Evolutionary conservation across 2,113 vertebrate genomes (phyloP), one percentile per base, ranked within the genome.

Genomic region (Plecotus auritus): DNA sequence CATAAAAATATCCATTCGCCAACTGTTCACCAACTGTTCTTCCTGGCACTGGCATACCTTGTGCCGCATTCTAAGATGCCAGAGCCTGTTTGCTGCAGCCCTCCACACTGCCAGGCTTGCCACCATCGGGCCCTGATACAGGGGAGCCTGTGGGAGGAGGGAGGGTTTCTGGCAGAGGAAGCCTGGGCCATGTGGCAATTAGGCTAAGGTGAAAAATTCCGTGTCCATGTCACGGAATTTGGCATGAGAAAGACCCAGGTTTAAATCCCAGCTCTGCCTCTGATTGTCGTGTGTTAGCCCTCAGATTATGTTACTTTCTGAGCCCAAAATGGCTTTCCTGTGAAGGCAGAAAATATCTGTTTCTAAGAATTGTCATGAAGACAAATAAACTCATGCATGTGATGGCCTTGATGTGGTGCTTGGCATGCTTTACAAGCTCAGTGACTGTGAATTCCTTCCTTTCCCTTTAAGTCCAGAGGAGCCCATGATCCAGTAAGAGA

Each of bases 1-100:
- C 97, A 98, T 98, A 98, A 98, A 98, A 98, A 98, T 98, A 98
- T 98, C 98, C 96, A 98, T 98, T 98, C 97, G 88, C 98, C 98
- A 99, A 98, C 98, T 99, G 98, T 98, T 98, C 98, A 98, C 98
- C 98, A 98, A 98, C 98, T 98, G 98, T 98, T 98, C 98, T 97
- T 97, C 93, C 0, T 85, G 95, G 98, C 76, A 5, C 97, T 98
- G 98, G 98, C 98, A 96, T 98, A 98, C 98, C 98, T 98, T 97
- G 85, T 78, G 88, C 96, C 88, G 90, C 26, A 42, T 96, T 97
- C 96, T 91, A 94, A 98, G 97, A 96, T 97, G 98, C 97, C 97
- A 97, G 97, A 10, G 94, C 85, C 47, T 78, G 97, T 97, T 93
- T 95, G 97, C 97, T 95, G 94, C 91, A 96, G 97, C 96, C 86